Evolutionary conservation across 2,888 invertebrate species (phyloP).

Genomic region (Lepetodrilus schrolli): DNA sequence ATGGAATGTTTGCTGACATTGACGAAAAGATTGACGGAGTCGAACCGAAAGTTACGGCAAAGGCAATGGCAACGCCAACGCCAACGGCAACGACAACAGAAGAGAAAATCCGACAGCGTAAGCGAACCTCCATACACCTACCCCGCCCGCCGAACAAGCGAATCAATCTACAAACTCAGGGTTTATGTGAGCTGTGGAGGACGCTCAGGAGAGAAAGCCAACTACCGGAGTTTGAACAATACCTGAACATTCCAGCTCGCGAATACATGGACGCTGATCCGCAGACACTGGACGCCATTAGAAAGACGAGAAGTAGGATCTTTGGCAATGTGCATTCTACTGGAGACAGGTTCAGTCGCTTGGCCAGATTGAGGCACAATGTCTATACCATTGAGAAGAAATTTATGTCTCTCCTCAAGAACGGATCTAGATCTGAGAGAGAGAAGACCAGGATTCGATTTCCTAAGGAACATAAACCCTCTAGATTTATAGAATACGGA

Average conservation of each 20-base stretch:
- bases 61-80: not conserved
- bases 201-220: not conserved
- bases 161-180: not conserved
- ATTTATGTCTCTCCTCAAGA: not conserved
- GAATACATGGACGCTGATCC: not conserved
- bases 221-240: not conserved
- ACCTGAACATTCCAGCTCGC: not conserved
- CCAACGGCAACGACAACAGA: not conserved
- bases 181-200: not conserved
- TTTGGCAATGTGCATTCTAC: not conserved
- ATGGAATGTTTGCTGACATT: constrained; percentile 10
- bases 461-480: too few relatives aligned
- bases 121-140: not conserved
- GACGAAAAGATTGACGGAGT: not conserved
- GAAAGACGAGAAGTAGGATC: constrained; percentile 12
- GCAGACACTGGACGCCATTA: not conserved
- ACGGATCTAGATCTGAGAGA: not conserved
- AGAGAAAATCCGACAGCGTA: not conserved
- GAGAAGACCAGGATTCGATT: too few relatives aligned
- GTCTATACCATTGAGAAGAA: constrained; percentile 17
- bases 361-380: constrained; percentile 17
- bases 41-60: not conserved
- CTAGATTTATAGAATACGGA: too few relatives aligned
- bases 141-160: not conserved
- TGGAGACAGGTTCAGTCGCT: not conserved